Base-by-base conservation (phyloP, 1,140 invertebrate genomes). In the Chironomus tepperi region DNA sequence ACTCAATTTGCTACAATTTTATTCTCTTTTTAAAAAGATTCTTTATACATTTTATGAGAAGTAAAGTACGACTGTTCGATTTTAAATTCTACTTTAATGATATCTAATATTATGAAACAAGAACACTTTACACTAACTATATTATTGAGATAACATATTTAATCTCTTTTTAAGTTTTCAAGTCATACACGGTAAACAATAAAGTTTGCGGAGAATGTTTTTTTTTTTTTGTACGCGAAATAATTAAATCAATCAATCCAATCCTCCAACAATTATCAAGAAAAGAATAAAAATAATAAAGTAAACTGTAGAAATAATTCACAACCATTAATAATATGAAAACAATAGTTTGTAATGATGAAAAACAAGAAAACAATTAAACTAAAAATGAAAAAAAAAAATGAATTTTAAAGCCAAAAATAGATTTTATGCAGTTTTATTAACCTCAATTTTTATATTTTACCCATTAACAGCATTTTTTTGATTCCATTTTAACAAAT, bases 291-390 rank as follows among this genome's bases (percentile, higher is more conserved):
- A 57, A 57, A 57, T 34, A 47, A 47, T 9, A 47, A 57, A 57
- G 1, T 57, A 15, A 57, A 57, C 47, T 57, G 47, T 57, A 57
- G 47, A 57, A 12, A 57, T 57, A 57, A 57, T 57, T n/a, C 47
- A 57, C 47, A 57, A 57, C 47, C 47, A 57, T 57, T 15, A 57
- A 12, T 57, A n/a, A 57, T 57, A 57, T n/a, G 47, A 57, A 57
- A 57, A 57, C n/a, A 57, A n/a, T 57, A 57, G 47, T 57, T 57
- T 57, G n/a, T 57, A 57, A 57, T 12, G n/a, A 57, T 57, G 47
- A 57, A 57, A 57, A 57, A 57, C 47, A 57, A 57, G n/a, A 57
- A 57, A 57, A 57, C 47, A 57, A 57, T 57, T 57, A 57, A 57
- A 57, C 47, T 57, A 57, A 57, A 57, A 47, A 34, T 34, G 24